Conservation (phyloP, 2,888 invertebrate genomes). For the Tetrapedia diversipes region DNA sequence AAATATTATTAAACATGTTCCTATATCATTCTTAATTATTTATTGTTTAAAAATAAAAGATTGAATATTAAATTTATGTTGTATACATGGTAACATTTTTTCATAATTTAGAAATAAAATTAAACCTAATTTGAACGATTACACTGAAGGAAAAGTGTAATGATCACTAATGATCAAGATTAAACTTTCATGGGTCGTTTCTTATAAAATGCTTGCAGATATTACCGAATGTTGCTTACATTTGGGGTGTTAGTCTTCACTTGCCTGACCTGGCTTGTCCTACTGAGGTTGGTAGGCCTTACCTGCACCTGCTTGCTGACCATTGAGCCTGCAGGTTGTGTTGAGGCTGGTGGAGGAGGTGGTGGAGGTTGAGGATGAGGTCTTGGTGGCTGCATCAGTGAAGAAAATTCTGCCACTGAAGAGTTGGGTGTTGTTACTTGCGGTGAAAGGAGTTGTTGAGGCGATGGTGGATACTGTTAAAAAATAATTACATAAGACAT, state of each 20-base stretch:
- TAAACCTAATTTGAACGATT: background rate
- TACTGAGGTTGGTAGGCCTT: constrained; percentile 83
- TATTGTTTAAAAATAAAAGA: background rate
- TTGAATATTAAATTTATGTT: background rate
- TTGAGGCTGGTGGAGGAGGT: constrained; percentile 81
- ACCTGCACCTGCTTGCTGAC: constrained; percentile 87
- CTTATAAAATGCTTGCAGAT: constrained; percentile 74
- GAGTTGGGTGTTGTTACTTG: constrained; percentile 84
- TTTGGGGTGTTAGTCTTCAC: constrained; percentile 83
- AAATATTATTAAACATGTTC: background rate
- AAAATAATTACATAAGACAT: constrained; percentile 34
- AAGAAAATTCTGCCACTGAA: constrained; percentile 82
- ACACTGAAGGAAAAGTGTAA: background rate
- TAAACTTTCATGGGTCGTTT: constrained; percentile 57
- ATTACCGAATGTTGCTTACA: constrained; percentile 80
- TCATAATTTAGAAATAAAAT: background rate
- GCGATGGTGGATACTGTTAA: constrained; percentile 89
- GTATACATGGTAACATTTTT: background rate
- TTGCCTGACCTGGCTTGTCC: constrained; percentile 83
- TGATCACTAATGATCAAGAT: background rate
- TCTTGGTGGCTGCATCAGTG: constrained; percentile 83
- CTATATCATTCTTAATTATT: background rate
- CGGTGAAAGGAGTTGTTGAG: constrained; percentile 85
- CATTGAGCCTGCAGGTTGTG: constrained; percentile 83
- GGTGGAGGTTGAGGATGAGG: constrained; percentile 83